Conservation (phyloP, 2,113 vertebrate species). For the Mugil cephalus region DNA sequence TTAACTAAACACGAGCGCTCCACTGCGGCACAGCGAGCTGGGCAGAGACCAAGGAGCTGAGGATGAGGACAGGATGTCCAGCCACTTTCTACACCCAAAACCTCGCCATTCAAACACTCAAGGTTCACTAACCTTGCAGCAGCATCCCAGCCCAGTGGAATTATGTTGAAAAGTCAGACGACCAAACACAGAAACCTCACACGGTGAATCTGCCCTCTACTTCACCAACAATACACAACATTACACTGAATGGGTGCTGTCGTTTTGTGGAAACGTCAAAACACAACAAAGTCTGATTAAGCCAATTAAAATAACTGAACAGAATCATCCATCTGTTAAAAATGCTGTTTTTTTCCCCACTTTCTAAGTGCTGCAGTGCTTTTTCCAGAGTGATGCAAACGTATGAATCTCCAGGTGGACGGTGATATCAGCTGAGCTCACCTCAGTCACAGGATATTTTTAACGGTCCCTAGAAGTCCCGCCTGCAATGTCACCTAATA, state of each 20-base stretch:
- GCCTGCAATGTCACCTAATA: constrained; percentile 29
- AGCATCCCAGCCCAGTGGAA: constrained; percentile 23
- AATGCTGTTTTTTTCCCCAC: too few relatives aligned
- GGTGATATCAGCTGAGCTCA: constrained; percentile 21
- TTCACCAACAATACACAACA: not conserved
- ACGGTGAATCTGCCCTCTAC: not conserved
- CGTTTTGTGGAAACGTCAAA: too few relatives aligned
- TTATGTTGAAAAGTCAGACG: not conserved
- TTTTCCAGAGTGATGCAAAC: too few relatives aligned
- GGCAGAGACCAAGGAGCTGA: constrained; percentile 57
- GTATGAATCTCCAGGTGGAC: too few relatives aligned
- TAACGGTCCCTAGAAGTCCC: constrained; percentile 9
- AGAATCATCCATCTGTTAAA: too few relatives aligned
- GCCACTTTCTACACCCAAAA: constrained; percentile 61
- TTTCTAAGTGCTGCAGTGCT: not conserved
- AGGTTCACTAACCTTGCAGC: constrained; percentile 14
- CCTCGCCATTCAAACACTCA: constrained; percentile 50
- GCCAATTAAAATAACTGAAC: too few relatives aligned
- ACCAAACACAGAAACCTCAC: not conserved
- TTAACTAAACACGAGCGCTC: constrained; percentile 74
- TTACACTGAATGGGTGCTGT: too few relatives aligned
- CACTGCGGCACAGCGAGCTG: constrained; percentile 51
- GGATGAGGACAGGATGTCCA: constrained; percentile 70
- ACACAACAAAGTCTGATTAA: too few relatives aligned
- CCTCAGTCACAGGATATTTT: constrained; percentile 26